Evolutionary conservation across 2,113 vertebrate genomes (phyloP).

Genomic region (Pitta sordida): DNA sequence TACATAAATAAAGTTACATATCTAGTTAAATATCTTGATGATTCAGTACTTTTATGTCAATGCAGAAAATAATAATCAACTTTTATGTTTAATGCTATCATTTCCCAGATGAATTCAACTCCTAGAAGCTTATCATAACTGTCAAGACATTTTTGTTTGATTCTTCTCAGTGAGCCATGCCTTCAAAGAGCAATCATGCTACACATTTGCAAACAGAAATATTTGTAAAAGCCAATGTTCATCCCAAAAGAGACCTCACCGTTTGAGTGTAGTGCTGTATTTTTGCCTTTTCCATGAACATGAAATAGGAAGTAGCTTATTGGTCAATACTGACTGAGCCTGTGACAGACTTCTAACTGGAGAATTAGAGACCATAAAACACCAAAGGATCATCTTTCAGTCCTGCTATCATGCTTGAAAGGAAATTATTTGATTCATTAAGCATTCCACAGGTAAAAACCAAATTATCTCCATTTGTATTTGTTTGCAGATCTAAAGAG

Average conservation of each 20-base stretch:
- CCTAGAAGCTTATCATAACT: neutral
- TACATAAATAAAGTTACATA: neutral
- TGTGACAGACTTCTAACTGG: neutral
- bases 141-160: neutral
- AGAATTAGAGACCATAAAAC: constrained; percentile 42
- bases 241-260: neutral
- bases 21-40: neutral
- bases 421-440: constrained; percentile 53
- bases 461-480: constrained; percentile 36
- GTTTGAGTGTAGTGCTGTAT: neutral
- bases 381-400: constrained; percentile 41
- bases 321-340: neutral
- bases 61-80: neutral
- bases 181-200: neutral
- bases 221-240: neutral
- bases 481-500: constrained; percentile 42
- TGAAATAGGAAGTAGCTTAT: constrained; percentile 16
- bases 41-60: neutral
- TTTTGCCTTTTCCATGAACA: neutral
- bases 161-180: neutral
- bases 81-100: neutral
- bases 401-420: constrained; percentile 45
- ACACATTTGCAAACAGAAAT: neutral
- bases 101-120: neutral
- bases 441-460: constrained; percentile 46